Base-by-base conservation (phyloP, 2,888 invertebrate genomes). In the Thalpophila matura region DNA sequence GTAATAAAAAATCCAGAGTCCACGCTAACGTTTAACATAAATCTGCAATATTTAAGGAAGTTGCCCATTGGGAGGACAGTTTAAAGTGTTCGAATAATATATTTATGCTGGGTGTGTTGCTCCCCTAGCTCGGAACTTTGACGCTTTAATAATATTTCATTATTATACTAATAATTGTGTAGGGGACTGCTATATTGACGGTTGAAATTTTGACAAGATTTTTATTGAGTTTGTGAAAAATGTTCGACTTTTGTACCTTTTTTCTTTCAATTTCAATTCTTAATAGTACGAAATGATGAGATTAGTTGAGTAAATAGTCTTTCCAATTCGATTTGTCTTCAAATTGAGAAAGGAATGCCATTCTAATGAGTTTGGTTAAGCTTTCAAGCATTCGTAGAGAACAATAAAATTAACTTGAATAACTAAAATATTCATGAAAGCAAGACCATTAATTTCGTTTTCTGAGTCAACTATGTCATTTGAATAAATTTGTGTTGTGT, bases 1-100 rank as follows among this genome's bases (percentile, higher is more conserved):
- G 84, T 82, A 84, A 89, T 89, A 89, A 90, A 86, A 82, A 85
- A 76, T 54, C 77, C 72, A 58, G 73, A 79, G 79, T 80, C 83
- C 77, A 79, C 78, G 75, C 77, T 84, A 81, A 77, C 86, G 83
- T 84, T 92, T 91, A 90, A 87, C 91, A 91, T 92, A 91, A 92
- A 91, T 92, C 89, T 91, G 88, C 88, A 91, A 91, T 90, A 89
- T 89, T 89, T 88, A 90, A 89, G 78, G 69, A 86, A 89, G 79
- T 89, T 88, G 80, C 75, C 81, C 81, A 80, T 83, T 53, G 80
- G 82, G 84, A 80, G 76, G 84, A 89, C 88, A 83, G 82, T 73
- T 78, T 79, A 70, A 77, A 79, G 83, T 84, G 84, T 83, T 83
- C 78, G 67, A 84, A 87, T 87, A 84, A 86, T 85, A 85, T 88